These are phyloP conservation scores for Halcyon malimbica DNA, from an alignment of 2,113 vertebrate genomes.

Conservation along the genomic window DNA sequence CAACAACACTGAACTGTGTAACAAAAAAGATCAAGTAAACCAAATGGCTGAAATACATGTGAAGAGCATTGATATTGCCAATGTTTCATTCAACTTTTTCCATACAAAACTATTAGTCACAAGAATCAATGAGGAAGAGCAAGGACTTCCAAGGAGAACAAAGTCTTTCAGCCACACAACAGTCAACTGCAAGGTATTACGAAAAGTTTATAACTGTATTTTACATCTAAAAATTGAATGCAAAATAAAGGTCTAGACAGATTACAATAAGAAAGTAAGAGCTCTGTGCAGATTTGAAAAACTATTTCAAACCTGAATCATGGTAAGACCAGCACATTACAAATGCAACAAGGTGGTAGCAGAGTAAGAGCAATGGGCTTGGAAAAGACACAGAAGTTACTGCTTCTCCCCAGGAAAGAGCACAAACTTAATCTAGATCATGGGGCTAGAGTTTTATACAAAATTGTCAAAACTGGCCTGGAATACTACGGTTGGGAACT, in stretches of 20 bases:
- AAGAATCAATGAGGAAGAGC: not conserved
- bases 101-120: not conserved
- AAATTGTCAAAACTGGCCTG: not conserved
- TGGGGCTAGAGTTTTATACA: not conserved
- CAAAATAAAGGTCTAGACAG: not conserved
- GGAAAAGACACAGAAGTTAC: not conserved
- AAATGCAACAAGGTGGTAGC: not conserved
- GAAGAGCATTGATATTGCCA: not conserved
- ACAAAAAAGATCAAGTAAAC: not conserved
- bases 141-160: conserved; percentile 2
- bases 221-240: conserved; percentile 18
- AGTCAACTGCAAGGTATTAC: not conserved
- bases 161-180: conserved; percentile 7
- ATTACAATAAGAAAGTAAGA: not conserved
- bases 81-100: not conserved
- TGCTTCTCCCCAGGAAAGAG: not conserved
- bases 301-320: not conserved
- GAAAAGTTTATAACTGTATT: conserved; percentile 1
- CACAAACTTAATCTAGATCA: not conserved
- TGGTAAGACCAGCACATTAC: not conserved
- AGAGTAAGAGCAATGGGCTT: not conserved
- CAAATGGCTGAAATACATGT: not conserved
- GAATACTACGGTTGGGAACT: not conserved
- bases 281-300: not conserved
- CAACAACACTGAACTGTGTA: not conserved